Base-by-base conservation (phyloP, 2,113 vertebrate genomes). In the Rhinichthys klamathensis region DNA sequence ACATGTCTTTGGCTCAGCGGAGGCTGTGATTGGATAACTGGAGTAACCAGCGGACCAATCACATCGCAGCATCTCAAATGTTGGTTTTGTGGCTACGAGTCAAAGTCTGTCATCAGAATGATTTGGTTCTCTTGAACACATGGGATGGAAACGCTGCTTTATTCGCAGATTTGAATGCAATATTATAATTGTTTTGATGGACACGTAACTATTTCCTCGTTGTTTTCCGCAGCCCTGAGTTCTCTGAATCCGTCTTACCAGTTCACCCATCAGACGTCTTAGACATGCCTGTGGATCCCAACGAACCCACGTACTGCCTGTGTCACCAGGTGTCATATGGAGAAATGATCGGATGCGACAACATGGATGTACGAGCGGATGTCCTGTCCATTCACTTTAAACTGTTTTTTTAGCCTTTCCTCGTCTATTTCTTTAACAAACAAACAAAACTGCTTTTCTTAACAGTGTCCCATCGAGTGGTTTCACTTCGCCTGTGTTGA, bases 341-440 rank as follows among this genome's bases (percentile, higher is more conserved):
- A 88, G 98, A 99, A 92, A 99, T 99, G 98, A 99, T 99, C 16
- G 98, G 98, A 91, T 99, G 98, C 21, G 98, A 99, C 93, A 99
- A 99, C 88, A 97, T 96, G 0, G 98, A 99, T 58, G 98, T 99
- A 94, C 90, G 96, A 12, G 25, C n/a, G 7, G 2, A 44, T 30
- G 23, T 49, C 23, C 21, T 32, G 6, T 21, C 6, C 51, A 56
- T 56, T 56, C 67, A 23, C 67, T 41, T 41, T 0, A 21, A 72
- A 25, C 0, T 23, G 16, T 56, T 23, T 9, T 73, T 65, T 7
- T 23, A 16, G 38, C 38, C 7, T 82, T 38, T 70, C 18, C 25
- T 61, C 27, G 1, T 5, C 18, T 60, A 18, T 18, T 83, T 11
- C 13, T 67, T 80, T 2, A n/a, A 49, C 77, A 23, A 56, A 41